Evolutionary conservation across 2,797 vertebrate species (phyloP).

Genomic region (Myoxocephalus aenaeus): DNA sequence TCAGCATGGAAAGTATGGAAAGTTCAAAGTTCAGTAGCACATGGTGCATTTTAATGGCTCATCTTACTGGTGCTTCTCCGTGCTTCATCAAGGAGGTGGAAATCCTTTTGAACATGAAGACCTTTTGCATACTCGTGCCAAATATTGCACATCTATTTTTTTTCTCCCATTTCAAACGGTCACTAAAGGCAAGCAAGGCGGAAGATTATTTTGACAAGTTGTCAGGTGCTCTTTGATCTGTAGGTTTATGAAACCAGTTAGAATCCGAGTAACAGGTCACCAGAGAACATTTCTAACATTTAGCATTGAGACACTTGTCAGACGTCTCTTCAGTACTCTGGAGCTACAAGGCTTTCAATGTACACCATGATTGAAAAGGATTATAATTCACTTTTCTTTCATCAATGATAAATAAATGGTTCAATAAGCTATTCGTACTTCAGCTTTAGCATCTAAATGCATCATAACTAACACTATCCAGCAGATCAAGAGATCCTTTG

Average conservation of each 20-base stretch:
- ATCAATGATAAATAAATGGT: not conserved
- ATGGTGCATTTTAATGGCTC: constrained; percentile 38
- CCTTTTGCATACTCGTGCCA: constrained; percentile 1
- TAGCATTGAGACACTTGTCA: not conserved
- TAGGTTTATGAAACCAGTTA: constrained; percentile 1
- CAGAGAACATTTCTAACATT: constrained; percentile 7
- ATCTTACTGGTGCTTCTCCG: not conserved
- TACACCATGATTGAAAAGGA: not conserved
- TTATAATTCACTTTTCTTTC: not conserved
- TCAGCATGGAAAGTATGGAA: constrained; percentile 25
- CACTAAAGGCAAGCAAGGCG: not conserved
- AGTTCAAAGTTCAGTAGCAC: constrained; percentile 59
- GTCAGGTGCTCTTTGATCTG: constrained; percentile 13
- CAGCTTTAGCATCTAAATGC: constrained; percentile 7
- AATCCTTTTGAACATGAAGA: constrained; percentile 12
- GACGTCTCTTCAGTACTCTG: not conserved
- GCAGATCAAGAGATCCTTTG: constrained; percentile 16
- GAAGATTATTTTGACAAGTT: constrained; percentile 18
- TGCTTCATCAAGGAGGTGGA: not conserved
- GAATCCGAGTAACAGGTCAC: not conserved
- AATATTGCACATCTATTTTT: not conserved
- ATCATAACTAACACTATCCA: constrained; percentile 1
- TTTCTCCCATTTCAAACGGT: constrained; percentile 13
- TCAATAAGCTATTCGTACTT: constrained; percentile 4
- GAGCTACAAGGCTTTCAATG: not conserved